phyloP scores from a whole-genome alignment of 64 coral and sea anemone genomes.

The Astreopora myriophthalma region DNA sequence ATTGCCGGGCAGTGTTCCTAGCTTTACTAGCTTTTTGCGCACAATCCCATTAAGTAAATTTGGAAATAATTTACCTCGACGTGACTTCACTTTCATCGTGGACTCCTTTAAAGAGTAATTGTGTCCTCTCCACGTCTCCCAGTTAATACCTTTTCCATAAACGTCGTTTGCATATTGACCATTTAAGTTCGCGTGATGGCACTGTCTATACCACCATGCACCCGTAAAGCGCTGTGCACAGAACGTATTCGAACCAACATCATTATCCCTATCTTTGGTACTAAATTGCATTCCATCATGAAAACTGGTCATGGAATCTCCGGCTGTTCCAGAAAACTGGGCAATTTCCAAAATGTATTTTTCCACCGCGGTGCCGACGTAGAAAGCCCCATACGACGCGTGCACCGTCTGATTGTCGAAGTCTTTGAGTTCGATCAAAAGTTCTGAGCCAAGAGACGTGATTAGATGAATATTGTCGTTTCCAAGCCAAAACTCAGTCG shows the following conservation, averaged over 20 bases:
- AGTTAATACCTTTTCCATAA: not conserved
- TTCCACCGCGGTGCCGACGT: slow-evolving; percentile 7
- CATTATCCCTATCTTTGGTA: slow-evolving; percentile 47
- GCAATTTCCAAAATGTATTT: slow-evolving; percentile 25
- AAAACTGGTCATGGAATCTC: not conserved
- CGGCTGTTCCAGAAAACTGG: slow-evolving; percentile 18
- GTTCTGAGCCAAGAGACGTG: not conserved
- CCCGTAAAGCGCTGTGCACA: not conserved
- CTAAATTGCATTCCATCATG: slow-evolving; percentile 39
- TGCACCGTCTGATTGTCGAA: not conserved
- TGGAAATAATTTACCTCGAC: slow-evolving; percentile 15
- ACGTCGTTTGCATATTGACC: not conserved
- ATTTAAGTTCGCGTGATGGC: not conserved
- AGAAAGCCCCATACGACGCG: slow-evolving; percentile 5
- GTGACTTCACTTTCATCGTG: slow-evolving; percentile 37
- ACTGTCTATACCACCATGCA: slow-evolving; percentile 21
- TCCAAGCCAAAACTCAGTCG: slow-evolving; percentile 54
- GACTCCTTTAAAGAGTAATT: slow-evolving; percentile 15
- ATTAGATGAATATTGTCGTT: slow-evolving; percentile 55
- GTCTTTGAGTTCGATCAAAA: slow-evolving; percentile 51
- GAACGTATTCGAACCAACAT: not conserved
- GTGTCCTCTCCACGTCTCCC: slow-evolving; percentile 7
- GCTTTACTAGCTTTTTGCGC: too few relatives aligned
- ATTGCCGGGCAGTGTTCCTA: too few relatives aligned
- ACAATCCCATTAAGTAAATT: too few relatives aligned